These are phyloP conservation scores for Scalopus aquaticus DNA, from an alignment of 2,113 vertebrate species.

Conservation along the genomic window DNA sequence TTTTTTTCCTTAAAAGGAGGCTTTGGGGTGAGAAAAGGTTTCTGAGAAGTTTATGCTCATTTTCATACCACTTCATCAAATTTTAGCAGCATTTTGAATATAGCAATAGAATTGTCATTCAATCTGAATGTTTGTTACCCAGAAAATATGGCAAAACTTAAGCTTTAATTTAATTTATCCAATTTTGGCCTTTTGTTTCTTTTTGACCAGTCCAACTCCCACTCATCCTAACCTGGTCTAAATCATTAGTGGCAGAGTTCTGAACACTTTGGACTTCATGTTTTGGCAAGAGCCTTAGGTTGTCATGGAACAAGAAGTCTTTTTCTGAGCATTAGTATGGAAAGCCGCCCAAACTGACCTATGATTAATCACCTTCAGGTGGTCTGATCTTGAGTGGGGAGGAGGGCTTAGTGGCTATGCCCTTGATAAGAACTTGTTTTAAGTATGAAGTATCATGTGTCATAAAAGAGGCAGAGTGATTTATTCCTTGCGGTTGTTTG, in stretches of 20 bases:
- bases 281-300: background rate
- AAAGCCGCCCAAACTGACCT: background rate
- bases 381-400: background rate
- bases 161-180: constrained; percentile 28
- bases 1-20: background rate
- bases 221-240: background rate
- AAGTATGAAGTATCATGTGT: background rate
- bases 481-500: background rate
- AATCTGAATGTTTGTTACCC: background rate
- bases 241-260: background rate
- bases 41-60: background rate
- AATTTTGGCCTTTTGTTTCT: background rate
- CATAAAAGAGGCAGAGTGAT: background rate
- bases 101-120: background rate
- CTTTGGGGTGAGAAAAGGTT: background rate
- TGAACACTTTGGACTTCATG: background rate
- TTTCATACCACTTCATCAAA: background rate
- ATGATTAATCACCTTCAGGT: background rate
- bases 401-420: background rate
- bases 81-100: background rate
- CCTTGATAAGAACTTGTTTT: background rate
- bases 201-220: background rate
- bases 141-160: constrained; percentile 5
- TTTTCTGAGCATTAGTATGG: background rate
- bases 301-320: background rate